A percentile compares a stretch with the other conserved stretches of the same genome.
Evolutionary conservation across 1,140 invertebrate genomes (phyloP).

Genomic region (Carposina sasakii): DNA sequence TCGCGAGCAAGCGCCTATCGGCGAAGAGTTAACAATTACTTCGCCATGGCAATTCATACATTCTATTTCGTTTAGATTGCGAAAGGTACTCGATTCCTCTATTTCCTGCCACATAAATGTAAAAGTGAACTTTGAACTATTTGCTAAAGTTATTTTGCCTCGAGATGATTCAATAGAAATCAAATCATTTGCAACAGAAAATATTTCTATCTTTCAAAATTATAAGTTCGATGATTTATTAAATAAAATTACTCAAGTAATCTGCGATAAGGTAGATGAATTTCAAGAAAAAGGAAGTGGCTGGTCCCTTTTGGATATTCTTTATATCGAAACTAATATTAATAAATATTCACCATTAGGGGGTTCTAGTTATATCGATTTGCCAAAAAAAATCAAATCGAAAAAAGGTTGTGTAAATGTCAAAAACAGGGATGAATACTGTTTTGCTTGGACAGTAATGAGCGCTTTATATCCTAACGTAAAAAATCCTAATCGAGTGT

Average conservation of each 20-base stretch:
- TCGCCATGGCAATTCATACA: too few relatives aligned
- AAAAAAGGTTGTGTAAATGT: slow-evolving; percentile 42
- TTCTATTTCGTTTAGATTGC: too few relatives aligned
- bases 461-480: slow-evolving; percentile 22
- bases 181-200: slow-evolving; percentile 6
- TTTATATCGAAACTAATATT: slow-evolving; percentile 34
- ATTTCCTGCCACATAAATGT: slow-evolving; percentile 3
- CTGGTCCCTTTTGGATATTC: slow-evolving; percentile 36
- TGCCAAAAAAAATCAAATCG: slow-evolving; percentile 29
- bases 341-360: slow-evolving; percentile 36
- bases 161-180: slow-evolving; percentile 1
- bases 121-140: slow-evolving; percentile 11
- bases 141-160: not conserved
- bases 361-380: slow-evolving; percentile 26
- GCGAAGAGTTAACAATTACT: too few relatives aligned
- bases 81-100: too few relatives aligned
- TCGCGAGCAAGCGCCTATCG: too few relatives aligned
- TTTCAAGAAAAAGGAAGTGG: slow-evolving; percentile 42
- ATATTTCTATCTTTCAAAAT: slow-evolving; percentile 3
- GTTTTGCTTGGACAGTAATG: slow-evolving; percentile 34
- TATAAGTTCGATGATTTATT: slow-evolving; percentile 6
- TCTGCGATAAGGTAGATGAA: slow-evolving; percentile 26
- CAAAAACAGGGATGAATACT: slow-evolving; percentile 30
- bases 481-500: slow-evolving; percentile 3
- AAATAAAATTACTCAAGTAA: slow-evolving; percentile 8